Conservation (phyloP, 2,797 vertebrate genomes). For the Helarctos malayanus region DNA sequence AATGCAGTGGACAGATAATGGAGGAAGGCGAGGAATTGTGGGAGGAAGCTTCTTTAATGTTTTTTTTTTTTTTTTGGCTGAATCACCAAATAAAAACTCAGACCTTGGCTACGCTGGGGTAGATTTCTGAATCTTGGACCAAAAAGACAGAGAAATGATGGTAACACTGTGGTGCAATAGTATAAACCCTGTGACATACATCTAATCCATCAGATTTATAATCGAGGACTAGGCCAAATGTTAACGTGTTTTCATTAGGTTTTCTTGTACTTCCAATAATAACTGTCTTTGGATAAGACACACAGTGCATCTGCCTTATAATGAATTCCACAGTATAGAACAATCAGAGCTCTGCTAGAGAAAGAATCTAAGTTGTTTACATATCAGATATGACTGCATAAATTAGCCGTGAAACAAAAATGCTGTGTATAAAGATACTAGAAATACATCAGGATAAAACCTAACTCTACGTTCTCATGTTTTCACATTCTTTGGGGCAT, state of each 20-base stretch:
- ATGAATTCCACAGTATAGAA: conserved; percentile 30
- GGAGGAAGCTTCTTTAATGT: neutral
- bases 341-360: conserved; percentile 41
- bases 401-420: conserved; percentile 58
- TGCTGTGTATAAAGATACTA: conserved; percentile 21
- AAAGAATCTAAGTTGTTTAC: conserved; percentile 48
- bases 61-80: neutral
- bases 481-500: neutral
- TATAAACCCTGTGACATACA: neutral
- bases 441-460: conserved; percentile 34
- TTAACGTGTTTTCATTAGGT: conserved; percentile 26
- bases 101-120: neutral
- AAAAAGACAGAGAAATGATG: conserved; percentile 5
- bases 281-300: conserved; percentile 35
- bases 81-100: conserved; percentile 24
- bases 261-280: conserved; percentile 53
- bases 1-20: conserved; percentile 37
- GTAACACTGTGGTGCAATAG: neutral
- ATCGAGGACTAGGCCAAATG: neutral
- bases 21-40: neutral
- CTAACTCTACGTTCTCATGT: neutral
- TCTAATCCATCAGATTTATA: neutral
- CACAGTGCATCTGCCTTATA: neutral
- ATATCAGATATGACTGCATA: conserved; percentile 20
- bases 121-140: neutral